Evolutionary conservation across 2,797 vertebrate species (phyloP).

Genomic region (Rhinogobio ventralis): DNA sequence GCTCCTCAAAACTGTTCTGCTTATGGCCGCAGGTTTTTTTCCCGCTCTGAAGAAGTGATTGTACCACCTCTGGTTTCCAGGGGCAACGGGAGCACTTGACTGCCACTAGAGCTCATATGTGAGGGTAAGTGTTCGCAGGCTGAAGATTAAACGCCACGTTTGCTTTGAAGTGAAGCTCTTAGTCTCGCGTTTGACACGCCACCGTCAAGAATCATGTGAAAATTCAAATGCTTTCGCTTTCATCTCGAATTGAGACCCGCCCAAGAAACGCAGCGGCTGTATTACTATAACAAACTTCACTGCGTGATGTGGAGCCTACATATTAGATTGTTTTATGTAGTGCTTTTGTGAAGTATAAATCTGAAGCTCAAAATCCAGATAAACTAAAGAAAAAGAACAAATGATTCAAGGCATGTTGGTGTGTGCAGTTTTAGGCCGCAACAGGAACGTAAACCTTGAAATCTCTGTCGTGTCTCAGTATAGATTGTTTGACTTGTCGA

Average conservation of each 20-base stretch:
- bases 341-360: background rate
- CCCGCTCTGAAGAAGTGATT: slow-evolving; percentile 26
- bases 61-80: slow-evolving; percentile 58
- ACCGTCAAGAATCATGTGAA: background rate
- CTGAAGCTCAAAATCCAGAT: background rate
- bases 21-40: background rate
- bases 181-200: slow-evolving; percentile 25
- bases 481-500: slow-evolving; percentile 49
- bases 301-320: background rate
- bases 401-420: background rate
- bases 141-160: slow-evolving; percentile 45
- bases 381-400: background rate
- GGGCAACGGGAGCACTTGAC: slow-evolving; percentile 58
- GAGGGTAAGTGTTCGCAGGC: slow-evolving; percentile 45
- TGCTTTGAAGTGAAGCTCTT: slow-evolving; percentile 33
- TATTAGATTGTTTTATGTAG: background rate
- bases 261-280: background rate
- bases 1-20: background rate
- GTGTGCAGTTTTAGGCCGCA: background rate
- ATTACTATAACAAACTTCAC: background rate
- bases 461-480: slow-evolving; percentile 23
- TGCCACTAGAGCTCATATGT: slow-evolving; percentile 32
- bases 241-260: background rate
- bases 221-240: background rate
- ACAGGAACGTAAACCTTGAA: background rate